Conservation (phyloP, 1,140 invertebrate species). For the Drosophila pruinosa region DNA sequence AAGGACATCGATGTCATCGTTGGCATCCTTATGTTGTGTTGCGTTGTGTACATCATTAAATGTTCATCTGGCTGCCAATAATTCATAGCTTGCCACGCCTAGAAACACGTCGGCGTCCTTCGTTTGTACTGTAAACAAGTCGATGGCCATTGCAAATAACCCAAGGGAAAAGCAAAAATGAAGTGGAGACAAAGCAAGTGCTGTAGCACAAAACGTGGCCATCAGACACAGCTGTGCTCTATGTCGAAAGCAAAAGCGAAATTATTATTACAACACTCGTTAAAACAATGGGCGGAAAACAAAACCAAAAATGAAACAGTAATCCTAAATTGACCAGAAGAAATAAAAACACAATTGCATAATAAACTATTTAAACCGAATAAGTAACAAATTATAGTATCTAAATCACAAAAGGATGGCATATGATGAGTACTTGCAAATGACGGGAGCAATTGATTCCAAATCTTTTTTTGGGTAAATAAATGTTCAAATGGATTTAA, state of each 20-base stretch:
- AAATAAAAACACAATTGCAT: not conserved
- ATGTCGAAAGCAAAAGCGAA: slow-evolving; percentile 25
- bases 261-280: slow-evolving; percentile 44
- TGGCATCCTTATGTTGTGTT: not conserved
- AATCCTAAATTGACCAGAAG: not conserved
- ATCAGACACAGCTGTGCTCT: slow-evolving; percentile 65
- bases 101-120: not conserved
- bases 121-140: slow-evolving; percentile 36
- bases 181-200: not conserved
- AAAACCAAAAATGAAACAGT: not conserved
- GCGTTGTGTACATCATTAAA: slow-evolving; percentile 71
- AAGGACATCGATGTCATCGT: slow-evolving; percentile 52
- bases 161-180: not conserved
- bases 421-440: too few species aligned
- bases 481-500: too few species aligned
- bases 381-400: not conserved
- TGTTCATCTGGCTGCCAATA: slow-evolving; percentile 75
- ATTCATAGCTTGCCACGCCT: slow-evolving; percentile 59
- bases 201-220: slow-evolving; percentile 31
- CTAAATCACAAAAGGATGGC: not conserved
- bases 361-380: slow-evolving; percentile 1
- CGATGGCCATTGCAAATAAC: slow-evolving; percentile 14
- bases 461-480: too few species aligned
- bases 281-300: slow-evolving; percentile 36
- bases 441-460: too few species aligned